Base-by-base conservation (phyloP, 2,888 invertebrate genomes). In the Pristionchus japonicus region DNA sequence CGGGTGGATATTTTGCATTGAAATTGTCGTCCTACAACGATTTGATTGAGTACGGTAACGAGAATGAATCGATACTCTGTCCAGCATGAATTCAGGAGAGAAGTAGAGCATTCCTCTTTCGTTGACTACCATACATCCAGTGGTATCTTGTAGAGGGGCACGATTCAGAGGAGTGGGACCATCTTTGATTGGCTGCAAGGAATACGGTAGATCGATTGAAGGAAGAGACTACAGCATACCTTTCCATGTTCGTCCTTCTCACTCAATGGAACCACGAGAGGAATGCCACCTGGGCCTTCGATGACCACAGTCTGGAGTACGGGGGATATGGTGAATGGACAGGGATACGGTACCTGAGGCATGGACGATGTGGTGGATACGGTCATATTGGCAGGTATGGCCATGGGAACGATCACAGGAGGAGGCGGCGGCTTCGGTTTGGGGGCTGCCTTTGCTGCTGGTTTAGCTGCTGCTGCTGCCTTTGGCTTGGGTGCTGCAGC, bases 391-490 rank as follows among this genome's bases (percentile, higher is more conserved):
- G 74, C 43, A 40, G 74, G 74, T 40, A 74, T 31, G 6, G 74
- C 74, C 40, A 40, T 37, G 40, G 74, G 74, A 7, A 74, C 74
- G n/a, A 74, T 74, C 17, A 74, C 74, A 17, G 74, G 74, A 6
- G 74, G 74, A 74, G 74, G 74, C 40, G 74, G 74, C 23, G 74
- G 74, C 74, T 74, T 74, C 74, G 74, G 74, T 40, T 74, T 74
- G 40, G 43, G 40, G 2, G 15, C 74, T 37, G 40, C 40, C 74
- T 74, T 74, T 34, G 74, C 74, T 40, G 74, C 74, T 40, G 74
- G 74, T 40, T 74, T 74, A 20, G 74, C 74, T 40, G 74, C 74
- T 40, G 43, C 40, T 40, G 74, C 74, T 11, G 40, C 74, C 74
- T 74, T 74, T 11, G 74, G 74, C 74, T 74, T 74, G 40, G 74